Percentiles rank a stretch among this genome's conserved stretches.
Evolutionary conservation across 2,888 invertebrate genomes (phyloP).

Genomic region (Eupelmus urozonus): DNA sequence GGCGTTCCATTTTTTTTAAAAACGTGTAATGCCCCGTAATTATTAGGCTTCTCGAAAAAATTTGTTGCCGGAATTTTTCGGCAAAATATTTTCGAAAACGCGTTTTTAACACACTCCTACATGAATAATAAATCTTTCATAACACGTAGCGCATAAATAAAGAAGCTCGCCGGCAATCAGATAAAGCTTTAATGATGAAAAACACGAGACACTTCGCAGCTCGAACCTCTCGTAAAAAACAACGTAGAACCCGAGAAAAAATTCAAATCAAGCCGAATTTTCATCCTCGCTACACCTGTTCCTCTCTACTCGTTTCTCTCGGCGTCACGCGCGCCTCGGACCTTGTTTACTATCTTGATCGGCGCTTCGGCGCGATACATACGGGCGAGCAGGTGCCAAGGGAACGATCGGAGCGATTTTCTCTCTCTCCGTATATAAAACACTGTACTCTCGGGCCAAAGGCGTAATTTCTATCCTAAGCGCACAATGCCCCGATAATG

Average conservation of each 20-base stretch:
- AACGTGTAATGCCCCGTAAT: too few relatives aligned
- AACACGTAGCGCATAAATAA: background rate
- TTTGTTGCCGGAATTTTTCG: too few relatives aligned
- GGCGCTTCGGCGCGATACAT: constrained; percentile 37
- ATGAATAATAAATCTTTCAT: too few relatives aligned
- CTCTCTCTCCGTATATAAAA: constrained; percentile 39
- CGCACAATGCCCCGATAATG: constrained; percentile 24
- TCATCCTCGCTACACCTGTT: constrained; percentile 49
- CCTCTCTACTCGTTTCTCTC: constrained; percentile 5
- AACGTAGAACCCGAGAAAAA: constrained; percentile 19
- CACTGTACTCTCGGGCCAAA: constrained; percentile 11
- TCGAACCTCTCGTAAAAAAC: constrained; percentile 18
- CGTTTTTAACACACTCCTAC: too few relatives aligned
- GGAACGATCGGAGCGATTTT: constrained; percentile 48
- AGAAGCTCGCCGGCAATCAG: constrained; percentile 1
- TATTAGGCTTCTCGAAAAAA: too few relatives aligned
- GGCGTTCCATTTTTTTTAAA: too few relatives aligned
- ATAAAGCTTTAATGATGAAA: constrained; percentile 11
- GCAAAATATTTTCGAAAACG: too few relatives aligned
- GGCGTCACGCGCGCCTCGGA: constrained; percentile 10
- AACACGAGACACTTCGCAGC: constrained; percentile 4
- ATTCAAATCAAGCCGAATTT: constrained; percentile 37
- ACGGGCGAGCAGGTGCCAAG: constrained; percentile 58
- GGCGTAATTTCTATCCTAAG: constrained; percentile 33
- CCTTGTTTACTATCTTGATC: constrained; percentile 58